These are phyloP conservation scores for Scophthalmus maximus DNA, from an alignment of 2,113 vertebrate genomes.

Conservation along the genomic window DNA sequence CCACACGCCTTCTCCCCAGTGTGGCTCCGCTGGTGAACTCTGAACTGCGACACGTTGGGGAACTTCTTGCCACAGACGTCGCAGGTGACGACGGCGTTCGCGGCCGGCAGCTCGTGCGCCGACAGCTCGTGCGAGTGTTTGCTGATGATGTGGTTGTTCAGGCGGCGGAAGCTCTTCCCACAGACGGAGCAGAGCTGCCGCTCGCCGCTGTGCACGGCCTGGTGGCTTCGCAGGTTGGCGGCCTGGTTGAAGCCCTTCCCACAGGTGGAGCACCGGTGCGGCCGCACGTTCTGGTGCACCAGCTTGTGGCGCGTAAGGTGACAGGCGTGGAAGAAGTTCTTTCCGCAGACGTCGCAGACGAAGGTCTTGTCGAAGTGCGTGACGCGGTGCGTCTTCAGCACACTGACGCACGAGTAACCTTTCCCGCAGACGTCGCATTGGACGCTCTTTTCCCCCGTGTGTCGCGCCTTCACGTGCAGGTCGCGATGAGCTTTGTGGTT, in stretches of 20 bases:
- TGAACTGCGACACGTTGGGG: slow-evolving; percentile 68
- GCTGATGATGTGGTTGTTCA: slow-evolving; percentile 76
- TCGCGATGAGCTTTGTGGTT: slow-evolving; percentile 65
- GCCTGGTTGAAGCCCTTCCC: slow-evolving; percentile 75
- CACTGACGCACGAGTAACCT: slow-evolving; percentile 50
- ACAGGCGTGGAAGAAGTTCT: slow-evolving; percentile 73
- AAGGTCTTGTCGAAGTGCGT: slow-evolving; percentile 67
- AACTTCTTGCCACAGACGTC: slow-evolving; percentile 75
- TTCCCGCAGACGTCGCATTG: slow-evolving; percentile 69
- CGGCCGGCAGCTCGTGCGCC: slow-evolving; percentile 47
- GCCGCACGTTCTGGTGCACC: slow-evolving; percentile 69
- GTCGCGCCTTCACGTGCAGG: slow-evolving; percentile 55
- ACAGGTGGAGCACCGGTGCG: slow-evolving; percentile 65
- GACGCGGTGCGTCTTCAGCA: slow-evolving; percentile 54
- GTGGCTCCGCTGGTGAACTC: slow-evolving; percentile 67
- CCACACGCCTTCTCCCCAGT: slow-evolving; percentile 72
- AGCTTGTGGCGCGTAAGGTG: slow-evolving; percentile 76
- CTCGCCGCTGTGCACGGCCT: slow-evolving; percentile 64
- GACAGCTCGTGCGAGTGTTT: slow-evolving; percentile 70
- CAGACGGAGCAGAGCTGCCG: slow-evolving; percentile 76
- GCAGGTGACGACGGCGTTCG: slow-evolving; percentile 51
- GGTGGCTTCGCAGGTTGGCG: slow-evolving; percentile 75
- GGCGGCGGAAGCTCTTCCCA: slow-evolving; percentile 68
- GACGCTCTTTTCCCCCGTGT: slow-evolving; percentile 59
- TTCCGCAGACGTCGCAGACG: slow-evolving; percentile 64